Evolutionary conservation across 2,797 vertebrate genomes (phyloP), one percentile per base, ranked within the genome.

Genomic region (Catostomus latipinnis): DNA sequence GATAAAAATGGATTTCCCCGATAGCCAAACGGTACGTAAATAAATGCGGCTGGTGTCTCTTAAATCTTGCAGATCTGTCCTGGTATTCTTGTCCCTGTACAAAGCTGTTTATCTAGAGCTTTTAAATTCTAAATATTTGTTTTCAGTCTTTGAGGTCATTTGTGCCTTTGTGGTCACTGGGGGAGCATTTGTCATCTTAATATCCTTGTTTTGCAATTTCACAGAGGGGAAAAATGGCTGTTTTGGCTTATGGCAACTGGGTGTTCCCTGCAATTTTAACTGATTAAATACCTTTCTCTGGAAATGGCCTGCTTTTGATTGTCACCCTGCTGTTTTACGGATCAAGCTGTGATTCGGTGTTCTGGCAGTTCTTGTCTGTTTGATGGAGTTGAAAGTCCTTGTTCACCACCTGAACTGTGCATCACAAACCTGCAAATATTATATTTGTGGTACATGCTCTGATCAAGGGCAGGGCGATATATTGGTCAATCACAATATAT

Each of bases 1-100:
- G 86, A 94, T 98, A 87, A 98, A 98, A 92, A 98, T 99, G 97
- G 96, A 98, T 74, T 98, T 99, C 83, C 97, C 98, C 0, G 96
- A 97, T 5, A 97, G 93, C 89, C 96, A 99, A 89, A 99, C 97
- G 74, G 97, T 98, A 92, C 90, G 95, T 87, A 65, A 58, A 80
- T 73, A 80, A 80, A 57, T 1, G 9, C 62, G 52, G 11, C 34
- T 11, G 63, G 63, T 57, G 6, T 12, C 50, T 54, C 66, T 16
- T 14, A 65, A 70, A 49, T 48, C 58, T 49, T 57, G 48, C 58
- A 62, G 57, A 61, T 63, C 65, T 62, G 34, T 34, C 34, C 34
- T 34, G 60, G 16, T 71, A 53, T 60, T 48, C 18, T 4, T 79
- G 13, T 73, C 50, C 5, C 22, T 69, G 67, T 68, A 57, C 53